Base-by-base conservation (phyloP, 2,888 invertebrate genomes). In the Papilio elwesi region DNA sequence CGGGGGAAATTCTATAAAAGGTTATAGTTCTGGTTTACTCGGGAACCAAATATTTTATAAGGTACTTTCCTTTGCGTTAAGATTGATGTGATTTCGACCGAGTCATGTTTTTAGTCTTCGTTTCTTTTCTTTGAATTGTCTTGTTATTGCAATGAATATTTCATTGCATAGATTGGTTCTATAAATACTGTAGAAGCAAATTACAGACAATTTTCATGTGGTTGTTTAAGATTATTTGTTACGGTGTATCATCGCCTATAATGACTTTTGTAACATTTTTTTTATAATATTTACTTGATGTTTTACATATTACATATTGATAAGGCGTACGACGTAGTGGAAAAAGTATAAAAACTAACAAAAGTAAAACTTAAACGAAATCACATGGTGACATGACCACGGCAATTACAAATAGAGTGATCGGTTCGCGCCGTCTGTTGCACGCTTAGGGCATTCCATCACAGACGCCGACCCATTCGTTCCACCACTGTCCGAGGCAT, bases 1-100 rank as follows among this genome's bases (percentile, higher is more conserved):
- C 63, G 76, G 71, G 75, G 53, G 52, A 73, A 75, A 71, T 64
- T 64, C 72, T 74, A 77, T 71, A 67, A 66, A 70, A 76, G 73
- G 77, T 74, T 68, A 74, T 47, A 74, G 89, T 69, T 85, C 88
- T 82, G 77, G 38, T 49, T 77, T 82, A 70, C 76, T 72, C 82
- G 87, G 90, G 66, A 76, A 74, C 72, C 81, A 82, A 90, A 92
- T 91, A 92, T 92, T 92, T 92, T 91, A 92, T 89, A 87, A 88
- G 84, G 77, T 85, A 84, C 86, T 88, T 87, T 87, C 86, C 86
- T 85, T 83, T 85, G 82, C 82, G 76, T 76, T 79, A 86, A 86
- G 85, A 89, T 86, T 90, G 90, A 90, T 90, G 87, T 86, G 87
- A 89, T 90, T 90, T 89, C 85, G 85, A 76, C 76, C 84, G 83